These are phyloP conservation scores for Tauraco erythrolophus DNA, from an alignment of 2,113 vertebrate species.

Conservation along the genomic window DNA sequence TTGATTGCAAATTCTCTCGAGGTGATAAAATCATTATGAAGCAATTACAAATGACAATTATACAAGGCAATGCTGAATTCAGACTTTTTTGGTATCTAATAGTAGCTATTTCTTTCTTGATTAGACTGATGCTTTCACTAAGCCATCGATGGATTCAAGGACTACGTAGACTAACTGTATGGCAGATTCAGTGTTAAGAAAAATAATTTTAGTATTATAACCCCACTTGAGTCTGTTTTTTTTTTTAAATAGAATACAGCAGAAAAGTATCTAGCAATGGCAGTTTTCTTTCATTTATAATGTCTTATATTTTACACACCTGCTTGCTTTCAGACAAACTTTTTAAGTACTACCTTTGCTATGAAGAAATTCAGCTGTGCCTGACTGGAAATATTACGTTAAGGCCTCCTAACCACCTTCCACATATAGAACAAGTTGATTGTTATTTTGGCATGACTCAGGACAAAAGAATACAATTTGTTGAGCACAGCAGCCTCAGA, in stretches of 20 bases:
- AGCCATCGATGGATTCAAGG: not conserved
- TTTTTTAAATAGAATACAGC: not conserved
- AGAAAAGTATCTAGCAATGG: not conserved
- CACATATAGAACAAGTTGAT: not conserved
- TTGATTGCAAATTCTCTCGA: not conserved
- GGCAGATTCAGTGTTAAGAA: not conserved
- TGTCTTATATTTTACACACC: not conserved
- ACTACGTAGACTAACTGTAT: not conserved
- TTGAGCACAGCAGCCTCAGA: not conserved
- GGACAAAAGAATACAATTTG: not conserved
- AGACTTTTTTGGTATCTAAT: not conserved
- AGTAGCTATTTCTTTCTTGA: not conserved
- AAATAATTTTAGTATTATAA: not conserved
- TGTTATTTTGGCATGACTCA: not conserved
- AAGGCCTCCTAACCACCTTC: not conserved
- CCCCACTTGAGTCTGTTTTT: not conserved
- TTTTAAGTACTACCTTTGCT: not conserved
- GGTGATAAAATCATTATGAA: not conserved
- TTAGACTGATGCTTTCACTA: not conserved
- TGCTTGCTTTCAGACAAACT: not conserved
- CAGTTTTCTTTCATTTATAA: not conserved
- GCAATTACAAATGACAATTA: not conserved
- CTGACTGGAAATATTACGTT: not conserved
- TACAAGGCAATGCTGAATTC: not conserved
- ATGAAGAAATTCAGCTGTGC: not conserved